Base-by-base conservation (phyloP, 2,797 vertebrate genomes). In the Astyanax mexicanus region DNA sequence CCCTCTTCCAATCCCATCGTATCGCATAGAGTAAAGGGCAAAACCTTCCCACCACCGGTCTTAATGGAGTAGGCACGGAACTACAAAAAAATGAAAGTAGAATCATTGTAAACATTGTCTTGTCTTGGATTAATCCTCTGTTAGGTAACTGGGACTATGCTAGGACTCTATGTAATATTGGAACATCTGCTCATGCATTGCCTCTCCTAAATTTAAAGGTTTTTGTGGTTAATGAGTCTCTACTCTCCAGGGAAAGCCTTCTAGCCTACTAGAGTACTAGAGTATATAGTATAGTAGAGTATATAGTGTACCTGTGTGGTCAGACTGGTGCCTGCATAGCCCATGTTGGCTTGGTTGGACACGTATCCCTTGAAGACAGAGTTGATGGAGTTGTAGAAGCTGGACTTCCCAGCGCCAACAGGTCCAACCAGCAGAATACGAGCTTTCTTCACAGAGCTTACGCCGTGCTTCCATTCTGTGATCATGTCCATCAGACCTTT, bases 1-100 rank as follows among this genome's bases (percentile, higher is more conserved):
- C 71, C 83, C 17, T 89, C 88, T 75, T 92, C 92, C 81, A 94
- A 72, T 15, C 92, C 91, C 91, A 93, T 93, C 6, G 90, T 91
- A 84, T 94, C 92, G 66, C 92, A 93, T 67, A 94, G 66, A 13
- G 83, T 8, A 58, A 94, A 69, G n/a, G 90, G 89, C 60, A 92
- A 1, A 2, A 17, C 3, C 3, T 1, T 38, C 12, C 81, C 62
- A 25, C 75, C 80, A 37, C 84, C 84, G 3, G 45, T 68, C 78
- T 84, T 92, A 57, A 93, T 74, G 27, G 38, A 40, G 75, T 91
- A 94, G 37, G 64, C 88, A 40, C 89, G 89, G 25, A 89, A 93
- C 93, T 93, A 64, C 4, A 78, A 21, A n/a, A 47, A 49, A 73
- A 37, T n/a, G n/a, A n/a, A n/a, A n/a, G n/a, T n/a, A 76, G n/a